A percentile compares a stretch with the other conserved stretches of the same genome.
Evolutionary conservation across 2,888 invertebrate genomes (phyloP).

Genomic region (Dendrolimus houi): DNA sequence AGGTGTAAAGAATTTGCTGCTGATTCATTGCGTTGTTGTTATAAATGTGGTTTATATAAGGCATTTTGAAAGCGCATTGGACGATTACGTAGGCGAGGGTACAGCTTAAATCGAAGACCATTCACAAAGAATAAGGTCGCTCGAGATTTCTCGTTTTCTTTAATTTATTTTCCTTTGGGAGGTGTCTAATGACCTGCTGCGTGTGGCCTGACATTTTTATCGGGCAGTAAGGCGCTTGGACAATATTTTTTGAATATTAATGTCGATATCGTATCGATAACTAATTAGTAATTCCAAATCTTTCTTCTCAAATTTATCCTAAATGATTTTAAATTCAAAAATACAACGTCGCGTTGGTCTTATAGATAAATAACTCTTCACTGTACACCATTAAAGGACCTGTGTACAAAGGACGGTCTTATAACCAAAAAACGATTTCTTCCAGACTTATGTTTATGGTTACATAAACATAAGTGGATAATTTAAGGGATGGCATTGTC

Average conservation of each 20-base stretch:
- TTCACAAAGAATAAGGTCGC: slow-evolving; percentile 45
- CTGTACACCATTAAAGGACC: too few relatives aligned
- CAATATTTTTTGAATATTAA: slow-evolving; percentile 70
- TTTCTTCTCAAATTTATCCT: slow-evolving; percentile 11
- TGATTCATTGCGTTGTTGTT: slow-evolving; percentile 23
- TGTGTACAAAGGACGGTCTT: too few relatives aligned
- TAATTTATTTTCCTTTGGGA: slow-evolving; percentile 71
- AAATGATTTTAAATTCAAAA: not conserved
- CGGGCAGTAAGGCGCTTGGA: slow-evolving; percentile 63
- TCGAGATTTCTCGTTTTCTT: slow-evolving; percentile 70
- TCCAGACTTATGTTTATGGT: too few relatives aligned
- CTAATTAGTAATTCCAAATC: slow-evolving; percentile 32
- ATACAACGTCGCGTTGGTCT: too few relatives aligned
- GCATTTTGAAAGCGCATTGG: slow-evolving; percentile 15
- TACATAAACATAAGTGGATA: too few relatives aligned
- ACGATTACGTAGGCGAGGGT: slow-evolving; percentile 8
- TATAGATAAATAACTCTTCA: too few relatives aligned
- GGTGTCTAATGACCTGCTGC: slow-evolving; percentile 74
- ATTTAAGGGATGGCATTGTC: too few relatives aligned
- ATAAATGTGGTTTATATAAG: not conserved
- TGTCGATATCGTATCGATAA: slow-evolving; percentile 53
- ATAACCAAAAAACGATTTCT: too few relatives aligned
- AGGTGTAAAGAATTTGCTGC: too few relatives aligned
- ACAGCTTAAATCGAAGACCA: slow-evolving; percentile 23
- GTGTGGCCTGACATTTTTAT: slow-evolving; percentile 74